Evolutionary conservation across 2,797 vertebrate genomes (phyloP).

Genomic region (Rachycentron canadum): DNA sequence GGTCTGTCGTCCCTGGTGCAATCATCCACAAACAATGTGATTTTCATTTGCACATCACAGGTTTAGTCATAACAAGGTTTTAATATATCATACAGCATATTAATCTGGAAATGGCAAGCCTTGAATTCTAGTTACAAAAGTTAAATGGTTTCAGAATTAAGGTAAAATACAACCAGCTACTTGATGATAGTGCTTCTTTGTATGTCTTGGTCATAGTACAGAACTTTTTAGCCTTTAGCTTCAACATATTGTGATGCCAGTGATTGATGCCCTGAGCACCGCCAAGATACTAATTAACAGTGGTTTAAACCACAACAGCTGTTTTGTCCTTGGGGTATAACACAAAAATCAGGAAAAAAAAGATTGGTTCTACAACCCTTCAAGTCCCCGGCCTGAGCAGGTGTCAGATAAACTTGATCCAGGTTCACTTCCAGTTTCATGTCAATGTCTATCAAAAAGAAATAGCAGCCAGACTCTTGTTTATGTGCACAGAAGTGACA

Average conservation of each 20-base stretch:
- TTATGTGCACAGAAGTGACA: constrained; percentile 11
- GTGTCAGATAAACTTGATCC: background rate
- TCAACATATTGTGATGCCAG: background rate
- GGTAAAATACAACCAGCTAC: too few species aligned
- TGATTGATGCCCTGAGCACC: background rate
- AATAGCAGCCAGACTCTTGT: background rate
- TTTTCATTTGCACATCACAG: background rate
- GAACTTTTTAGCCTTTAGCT: background rate
- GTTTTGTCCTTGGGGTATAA: background rate
- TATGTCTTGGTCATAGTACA: background rate
- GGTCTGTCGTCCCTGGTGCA: background rate
- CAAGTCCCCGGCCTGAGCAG: background rate
- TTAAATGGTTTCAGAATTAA: background rate
- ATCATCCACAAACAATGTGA: too few species aligned
- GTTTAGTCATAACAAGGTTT: background rate
- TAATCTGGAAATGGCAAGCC: too few species aligned
- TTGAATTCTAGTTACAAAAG: too few species aligned
- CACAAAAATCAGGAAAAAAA: background rate
- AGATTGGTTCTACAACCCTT: background rate
- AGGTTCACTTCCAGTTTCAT: background rate
- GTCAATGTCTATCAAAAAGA: background rate
- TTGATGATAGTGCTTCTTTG: too few species aligned
- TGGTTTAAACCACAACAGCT: background rate
- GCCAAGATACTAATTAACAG: background rate
- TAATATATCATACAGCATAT: too few species aligned